Evolutionary conservation across 2,888 invertebrate genomes (phyloP).

Genomic region (Chrysolina americana): DNA sequence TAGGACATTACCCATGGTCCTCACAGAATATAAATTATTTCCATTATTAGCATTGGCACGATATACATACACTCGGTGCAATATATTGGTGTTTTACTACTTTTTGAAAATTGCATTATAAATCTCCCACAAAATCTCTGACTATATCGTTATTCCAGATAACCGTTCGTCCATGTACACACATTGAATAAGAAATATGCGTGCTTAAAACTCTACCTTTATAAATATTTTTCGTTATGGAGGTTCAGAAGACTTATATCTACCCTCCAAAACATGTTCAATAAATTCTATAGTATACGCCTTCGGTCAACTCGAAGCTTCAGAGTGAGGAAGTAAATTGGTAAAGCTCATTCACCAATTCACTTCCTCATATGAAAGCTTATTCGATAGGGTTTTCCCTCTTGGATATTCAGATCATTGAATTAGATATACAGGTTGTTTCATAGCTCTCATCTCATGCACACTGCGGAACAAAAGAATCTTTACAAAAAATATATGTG

Average conservation of each 20-base stretch:
- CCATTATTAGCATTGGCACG: conserved; percentile 64
- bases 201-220: not conserved
- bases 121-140: not conserved
- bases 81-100: conserved; percentile 47
- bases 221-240: not conserved
- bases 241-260: not conserved
- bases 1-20: conserved; percentile 68
- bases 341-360: too few relatives aligned
- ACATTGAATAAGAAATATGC: not conserved
- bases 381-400: too few relatives aligned
- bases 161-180: not conserved
- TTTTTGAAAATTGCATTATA: conserved; percentile 25
- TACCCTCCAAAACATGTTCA: not conserved
- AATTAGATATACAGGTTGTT: too few relatives aligned
- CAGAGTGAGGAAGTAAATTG: not conserved
- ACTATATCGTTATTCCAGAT: not conserved
- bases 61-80: conserved; percentile 56
- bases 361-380: too few relatives aligned
- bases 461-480: too few relatives aligned
- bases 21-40: conserved; percentile 67
- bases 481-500: too few relatives aligned
- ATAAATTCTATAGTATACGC: not conserved
- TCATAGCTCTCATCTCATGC: too few relatives aligned
- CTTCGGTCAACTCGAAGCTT: too few relatives aligned
- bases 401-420: too few relatives aligned